phyloP scores from a whole-genome alignment of 2,888 invertebrate genomes.

The Callyntrura guangdongensis region DNA sequence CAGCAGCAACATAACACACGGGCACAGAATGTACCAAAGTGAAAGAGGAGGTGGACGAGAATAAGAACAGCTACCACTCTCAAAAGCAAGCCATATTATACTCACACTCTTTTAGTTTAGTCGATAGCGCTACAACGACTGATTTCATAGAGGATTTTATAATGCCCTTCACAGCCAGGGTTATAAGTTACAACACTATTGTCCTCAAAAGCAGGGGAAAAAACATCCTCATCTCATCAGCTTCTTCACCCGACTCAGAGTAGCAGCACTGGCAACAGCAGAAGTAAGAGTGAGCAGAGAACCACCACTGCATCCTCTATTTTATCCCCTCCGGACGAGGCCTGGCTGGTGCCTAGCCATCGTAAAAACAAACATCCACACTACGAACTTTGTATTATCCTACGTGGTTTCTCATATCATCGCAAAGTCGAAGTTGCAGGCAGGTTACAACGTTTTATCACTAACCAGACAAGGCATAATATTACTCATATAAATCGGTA shows the following conservation, averaged over 20 bases:
- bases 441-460: background rate
- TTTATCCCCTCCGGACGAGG: constrained; percentile 2
- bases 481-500: background rate
- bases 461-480: background rate
- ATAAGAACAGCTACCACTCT: too few species aligned
- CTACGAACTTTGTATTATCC: background rate
- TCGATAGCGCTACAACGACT: too few species aligned
- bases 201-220: constrained; percentile 4
- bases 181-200: background rate
- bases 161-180: too few species aligned
- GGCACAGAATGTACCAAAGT: too few species aligned
- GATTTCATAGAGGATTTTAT: too few species aligned
- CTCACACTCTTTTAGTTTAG: too few species aligned
- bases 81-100: too few species aligned
- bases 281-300: constrained; percentile 9
- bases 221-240: background rate
- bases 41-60: too few species aligned
- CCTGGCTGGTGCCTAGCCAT: background rate
- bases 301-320: constrained; percentile 17
- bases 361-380: constrained; percentile 8
- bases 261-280: constrained; percentile 35
- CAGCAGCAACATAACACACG: too few species aligned
- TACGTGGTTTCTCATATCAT: background rate
- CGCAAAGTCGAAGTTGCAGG: background rate
- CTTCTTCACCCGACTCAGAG: background rate